Base-by-base conservation (phyloP, 2,113 vertebrate genomes). In the Mungos mungo region DNA sequence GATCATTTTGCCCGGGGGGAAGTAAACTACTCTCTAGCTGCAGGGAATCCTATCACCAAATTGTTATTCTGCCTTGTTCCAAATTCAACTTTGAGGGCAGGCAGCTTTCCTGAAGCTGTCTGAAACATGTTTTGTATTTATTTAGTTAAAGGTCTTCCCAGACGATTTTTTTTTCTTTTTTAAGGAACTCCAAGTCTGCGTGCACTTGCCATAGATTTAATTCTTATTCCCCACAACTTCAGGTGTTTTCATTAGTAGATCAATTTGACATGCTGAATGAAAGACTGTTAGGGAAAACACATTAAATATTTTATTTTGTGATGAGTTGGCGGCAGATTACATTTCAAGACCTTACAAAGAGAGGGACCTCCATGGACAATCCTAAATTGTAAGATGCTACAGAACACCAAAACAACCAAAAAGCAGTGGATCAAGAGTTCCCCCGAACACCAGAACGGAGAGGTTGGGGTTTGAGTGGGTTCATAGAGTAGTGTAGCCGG, bases 21-120 rank as follows among this genome's bases (percentile, higher is more conserved):
- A 97, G 96, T 94, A 98, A 96, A 92, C 80, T 97, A 93, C 98
- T 98, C 97, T 98, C 96, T 96, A 97, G 98, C 98, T 98, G 93
- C 98, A 98, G 98, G 98, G 98, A 98, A 97, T 98, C 98, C 77
- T 68, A 94, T 97, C 95, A 97, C 96, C 98, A 98, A 95, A 95
- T 98, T 97, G 74, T 97, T 97, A 76, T 96, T 98, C 96, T 98
- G 97, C 98, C 98, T 98, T 98, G 96, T 95, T 98, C 97, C 98
- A 92, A 98, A 96, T 97, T 96, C 93, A 97, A 38, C 97, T 98
- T 97, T 93, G 96, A 93, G 98, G 98, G 97, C 97, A 97, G 98
- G 95, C 95, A 95, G 92, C 96, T 97, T 94, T 97, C 86, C 47
- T 91, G 88, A 98, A 97, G 92, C 96, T 98, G 76, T 98, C 97